phyloP scores from a whole-genome alignment of 2,113 vertebrate species.

The Pelmatolapia mariae region DNA sequence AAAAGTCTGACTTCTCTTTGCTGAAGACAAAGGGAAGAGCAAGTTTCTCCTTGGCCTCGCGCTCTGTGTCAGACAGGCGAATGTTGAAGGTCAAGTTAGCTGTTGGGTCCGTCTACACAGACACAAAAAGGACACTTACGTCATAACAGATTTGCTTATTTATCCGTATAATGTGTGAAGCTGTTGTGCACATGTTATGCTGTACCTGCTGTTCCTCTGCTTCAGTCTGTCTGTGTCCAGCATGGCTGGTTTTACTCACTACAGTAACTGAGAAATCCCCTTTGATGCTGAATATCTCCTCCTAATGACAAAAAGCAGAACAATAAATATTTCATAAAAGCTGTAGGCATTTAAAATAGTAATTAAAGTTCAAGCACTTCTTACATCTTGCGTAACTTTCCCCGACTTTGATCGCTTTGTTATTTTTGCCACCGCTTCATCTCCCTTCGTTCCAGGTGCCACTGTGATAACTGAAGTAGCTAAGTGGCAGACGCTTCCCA shows the following conservation, averaged over 20 bases:
- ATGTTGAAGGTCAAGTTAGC: conserved; percentile 84
- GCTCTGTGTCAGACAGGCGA: conserved; percentile 77
- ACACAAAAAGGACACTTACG: not conserved
- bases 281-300: conserved; percentile 59
- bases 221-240: conserved; percentile 21
- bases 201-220: conserved; percentile 56
- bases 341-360: not conserved
- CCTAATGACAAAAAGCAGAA: conserved; percentile 38
- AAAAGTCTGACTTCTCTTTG: conserved; percentile 75
- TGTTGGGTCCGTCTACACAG: conserved; percentile 67
- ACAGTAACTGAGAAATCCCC: conserved; percentile 60
- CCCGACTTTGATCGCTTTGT: conserved; percentile 68
- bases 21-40: conserved; percentile 85
- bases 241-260: conserved; percentile 25
- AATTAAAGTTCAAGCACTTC: not conserved
- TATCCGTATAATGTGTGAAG: not conserved
- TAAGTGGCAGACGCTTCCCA: conserved; percentile 66
- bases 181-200: not conserved
- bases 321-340: not conserved
- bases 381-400: conserved; percentile 69
- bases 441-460: conserved; percentile 21
- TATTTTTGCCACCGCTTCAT: conserved; percentile 51
- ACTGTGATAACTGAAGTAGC: conserved; percentile 68
- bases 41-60: conserved; percentile 74
- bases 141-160: not conserved